These are phyloP conservation scores for Monopterus albus DNA, from an alignment of 2,113 vertebrate species.

Conservation along the genomic window DNA sequence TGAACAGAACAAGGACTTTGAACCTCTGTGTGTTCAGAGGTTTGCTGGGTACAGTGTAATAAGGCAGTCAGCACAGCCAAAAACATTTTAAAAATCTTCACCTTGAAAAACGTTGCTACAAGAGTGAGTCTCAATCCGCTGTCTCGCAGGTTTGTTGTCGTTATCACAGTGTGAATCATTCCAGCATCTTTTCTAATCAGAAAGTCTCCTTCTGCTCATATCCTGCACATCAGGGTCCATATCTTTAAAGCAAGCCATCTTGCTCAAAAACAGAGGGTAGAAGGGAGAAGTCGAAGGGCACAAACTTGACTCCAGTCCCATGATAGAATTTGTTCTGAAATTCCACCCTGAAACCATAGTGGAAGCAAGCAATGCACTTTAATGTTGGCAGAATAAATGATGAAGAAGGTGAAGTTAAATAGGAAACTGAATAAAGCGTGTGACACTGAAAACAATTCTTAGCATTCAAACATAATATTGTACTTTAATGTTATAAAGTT, in stretches of 20 bases:
- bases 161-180: constrained; percentile 74
- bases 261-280: constrained; percentile 89
- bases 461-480: no score
- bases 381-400: background rate
- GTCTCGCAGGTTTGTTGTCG: constrained; percentile 58
- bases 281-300: constrained; percentile 93
- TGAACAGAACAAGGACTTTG: constrained; percentile 28
- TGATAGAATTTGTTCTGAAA: constrained; percentile 99
- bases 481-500: no score
- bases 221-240: background rate
- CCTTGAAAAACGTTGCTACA: constrained; percentile 75
- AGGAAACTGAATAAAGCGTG: background rate
- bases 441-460: background rate
- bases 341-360: constrained; percentile 89
- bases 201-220: constrained; percentile 33
- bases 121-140: constrained; percentile 61
- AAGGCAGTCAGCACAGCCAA: constrained; percentile 74
- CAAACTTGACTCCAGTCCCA: constrained; percentile 93
- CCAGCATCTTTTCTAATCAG: constrained; percentile 37
- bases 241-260: constrained; percentile 77
- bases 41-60: constrained; percentile 72
- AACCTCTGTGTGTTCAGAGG: constrained; percentile 49
- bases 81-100: constrained; percentile 59
- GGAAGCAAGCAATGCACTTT: background rate
- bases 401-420: background rate